These are phyloP conservation scores for Catocala sponsa DNA, from an alignment of 2,888 invertebrate species.

Conservation along the genomic window DNA sequence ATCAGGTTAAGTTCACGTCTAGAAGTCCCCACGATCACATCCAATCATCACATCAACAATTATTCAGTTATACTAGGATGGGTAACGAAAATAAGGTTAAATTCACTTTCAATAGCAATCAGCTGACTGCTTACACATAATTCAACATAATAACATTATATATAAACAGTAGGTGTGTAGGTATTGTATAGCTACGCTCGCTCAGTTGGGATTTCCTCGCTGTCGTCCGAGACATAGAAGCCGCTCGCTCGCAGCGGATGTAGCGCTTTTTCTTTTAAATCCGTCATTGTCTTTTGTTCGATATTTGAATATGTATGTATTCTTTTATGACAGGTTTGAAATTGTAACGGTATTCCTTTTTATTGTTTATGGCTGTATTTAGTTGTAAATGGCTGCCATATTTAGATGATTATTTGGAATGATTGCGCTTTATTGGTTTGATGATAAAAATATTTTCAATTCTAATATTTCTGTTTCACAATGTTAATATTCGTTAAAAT, in stretches of 20 bases:
- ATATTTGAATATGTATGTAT: slow-evolving; percentile 14
- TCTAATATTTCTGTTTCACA: too few relatives aligned
- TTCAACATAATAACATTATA: slow-evolving; percentile 71
- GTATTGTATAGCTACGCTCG: slow-evolving; percentile 59
- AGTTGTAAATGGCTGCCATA: too few relatives aligned
- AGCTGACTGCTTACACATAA: slow-evolving; percentile 79
- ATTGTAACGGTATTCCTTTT: slow-evolving; percentile 3
- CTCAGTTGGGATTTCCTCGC: slow-evolving; percentile 74
- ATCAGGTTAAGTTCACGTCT: too few relatives aligned
- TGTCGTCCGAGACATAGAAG: slow-evolving; percentile 70
- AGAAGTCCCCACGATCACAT: not conserved
- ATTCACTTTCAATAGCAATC: slow-evolving; percentile 71
- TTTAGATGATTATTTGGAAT: too few relatives aligned
- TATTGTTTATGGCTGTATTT: not conserved
- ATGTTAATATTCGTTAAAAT: too few relatives aligned
- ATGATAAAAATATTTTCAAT: not conserved
- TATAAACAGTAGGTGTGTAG: slow-evolving; percentile 59
- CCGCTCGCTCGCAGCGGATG: slow-evolving; percentile 56
- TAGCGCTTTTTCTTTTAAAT: slow-evolving; percentile 61
- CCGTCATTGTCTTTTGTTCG: slow-evolving; percentile 20
- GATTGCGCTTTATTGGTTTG: not conserved
- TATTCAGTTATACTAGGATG: slow-evolving; percentile 8
- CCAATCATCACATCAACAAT: not conserved
- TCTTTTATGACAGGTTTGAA: slow-evolving; percentile 8
- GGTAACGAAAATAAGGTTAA: slow-evolving; percentile 47